These are phyloP conservation scores for Telmatherina bonti DNA, from an alignment of 2,797 vertebrate species.

Conservation along the genomic window DNA sequence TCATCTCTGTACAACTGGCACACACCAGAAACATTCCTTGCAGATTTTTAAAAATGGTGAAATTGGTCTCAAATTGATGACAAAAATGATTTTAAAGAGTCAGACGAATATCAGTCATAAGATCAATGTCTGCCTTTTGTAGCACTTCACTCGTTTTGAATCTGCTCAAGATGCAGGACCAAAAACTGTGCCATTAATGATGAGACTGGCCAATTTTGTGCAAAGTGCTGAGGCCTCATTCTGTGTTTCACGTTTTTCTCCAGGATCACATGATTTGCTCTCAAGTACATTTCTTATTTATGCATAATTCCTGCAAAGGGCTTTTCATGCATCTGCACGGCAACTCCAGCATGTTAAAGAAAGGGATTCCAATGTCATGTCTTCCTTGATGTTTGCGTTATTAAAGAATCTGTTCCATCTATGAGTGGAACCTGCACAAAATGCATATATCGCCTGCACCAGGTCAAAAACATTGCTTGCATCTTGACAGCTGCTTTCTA, in stretches of 20 bases:
- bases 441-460: background rate
- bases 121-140: background rate
- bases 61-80: background rate
- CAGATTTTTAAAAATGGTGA: background rate
- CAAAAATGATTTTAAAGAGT: background rate
- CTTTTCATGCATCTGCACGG: background rate
- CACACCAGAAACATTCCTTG: background rate
- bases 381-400: background rate
- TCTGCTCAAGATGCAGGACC: background rate
- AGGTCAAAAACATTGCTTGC: too few species aligned
- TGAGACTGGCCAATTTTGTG: background rate
- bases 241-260: background rate
- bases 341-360: background rate
- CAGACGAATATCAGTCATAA: background rate
- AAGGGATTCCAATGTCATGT: background rate
- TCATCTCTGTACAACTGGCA: background rate
- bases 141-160: background rate
- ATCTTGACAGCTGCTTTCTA: too few species aligned
- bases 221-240: background rate
- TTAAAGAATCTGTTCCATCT: slow-evolving; percentile 5
- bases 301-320: slow-evolving; percentile 4
- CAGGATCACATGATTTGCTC: background rate
- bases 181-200: background rate
- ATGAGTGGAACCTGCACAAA: background rate
- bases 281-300: slow-evolving; percentile 3